phyloP scores from a whole-genome alignment of 2,797 vertebrate species.

The Crenuchus spilurus region DNA sequence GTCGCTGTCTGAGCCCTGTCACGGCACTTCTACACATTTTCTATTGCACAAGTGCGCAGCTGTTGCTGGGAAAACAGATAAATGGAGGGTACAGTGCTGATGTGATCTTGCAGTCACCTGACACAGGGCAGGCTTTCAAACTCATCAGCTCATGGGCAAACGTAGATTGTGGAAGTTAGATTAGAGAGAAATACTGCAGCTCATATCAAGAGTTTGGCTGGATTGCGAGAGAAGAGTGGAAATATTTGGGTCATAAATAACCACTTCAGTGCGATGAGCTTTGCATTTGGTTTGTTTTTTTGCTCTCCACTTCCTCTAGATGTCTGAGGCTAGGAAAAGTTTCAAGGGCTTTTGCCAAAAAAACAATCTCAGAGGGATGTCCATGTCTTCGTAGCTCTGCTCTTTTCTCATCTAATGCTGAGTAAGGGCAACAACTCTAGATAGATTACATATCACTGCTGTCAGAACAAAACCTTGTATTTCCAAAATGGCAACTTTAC shows the following conservation, averaged over 20 bases:
- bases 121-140: neutral
- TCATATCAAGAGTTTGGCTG: slow-evolving; percentile 4
- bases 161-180: neutral
- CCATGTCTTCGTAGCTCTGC: slow-evolving; percentile 1
- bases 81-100: neutral
- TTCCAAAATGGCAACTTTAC: too few species aligned
- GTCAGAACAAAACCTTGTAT: too few species aligned
- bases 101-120: neutral
- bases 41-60: slow-evolving; percentile 10
- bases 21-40: slow-evolving; percentile 23
- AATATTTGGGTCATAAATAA: slow-evolving; percentile 39
- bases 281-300: slow-evolving; percentile 32
- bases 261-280: slow-evolving; percentile 22
- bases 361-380: slow-evolving; percentile 10
- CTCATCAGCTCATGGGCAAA: neutral
- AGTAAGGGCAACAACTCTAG: slow-evolving; percentile 17
- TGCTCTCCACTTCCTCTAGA: slow-evolving; percentile 23
- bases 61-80: neutral
- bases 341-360: slow-evolving; percentile 20
- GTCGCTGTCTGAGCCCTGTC: slow-evolving; percentile 36
- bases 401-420: slow-evolving; percentile 35
- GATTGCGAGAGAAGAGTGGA: neutral
- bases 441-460: slow-evolving; percentile 11
- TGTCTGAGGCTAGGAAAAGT: slow-evolving; percentile 29
- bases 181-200: slow-evolving; percentile 2